Percentiles rank a stretch among this genome's conserved stretches.
Conservation (phyloP, 2,113 vertebrate genomes). For the Lethenteron reissneri region DNA sequence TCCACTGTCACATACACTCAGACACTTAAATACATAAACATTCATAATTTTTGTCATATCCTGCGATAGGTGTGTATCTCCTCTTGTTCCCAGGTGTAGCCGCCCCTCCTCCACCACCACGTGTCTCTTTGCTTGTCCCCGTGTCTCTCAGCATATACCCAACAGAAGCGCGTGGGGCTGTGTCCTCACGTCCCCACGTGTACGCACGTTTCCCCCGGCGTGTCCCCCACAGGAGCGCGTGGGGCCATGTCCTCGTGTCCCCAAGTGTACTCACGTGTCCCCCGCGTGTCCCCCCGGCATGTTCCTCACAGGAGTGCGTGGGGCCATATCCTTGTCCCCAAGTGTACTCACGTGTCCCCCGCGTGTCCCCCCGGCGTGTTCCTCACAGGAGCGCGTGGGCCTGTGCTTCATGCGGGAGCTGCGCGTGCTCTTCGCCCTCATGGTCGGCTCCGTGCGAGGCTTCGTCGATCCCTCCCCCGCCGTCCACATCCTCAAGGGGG, state of each 20-base stretch:
- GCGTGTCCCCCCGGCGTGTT: slow-evolving; percentile 5
- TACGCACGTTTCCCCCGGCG: too few relatives aligned
- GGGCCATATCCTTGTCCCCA: neutral
- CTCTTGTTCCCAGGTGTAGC: too few relatives aligned
- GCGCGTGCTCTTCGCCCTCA: slow-evolving; percentile 64
- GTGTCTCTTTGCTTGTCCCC: too few relatives aligned
- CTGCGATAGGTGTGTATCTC: too few relatives aligned
- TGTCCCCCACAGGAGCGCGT: neutral
- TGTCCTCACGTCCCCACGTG: too few relatives aligned
- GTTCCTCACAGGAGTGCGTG: neutral
- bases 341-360: neutral
- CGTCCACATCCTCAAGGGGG: slow-evolving; percentile 55
- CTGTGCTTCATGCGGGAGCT: slow-evolving; percentile 85
- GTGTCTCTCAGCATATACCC: too few relatives aligned
- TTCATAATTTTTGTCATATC: too few relatives aligned
- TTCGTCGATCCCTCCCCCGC: slow-evolving; percentile 76
- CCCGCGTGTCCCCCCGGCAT: slow-evolving; percentile 8
- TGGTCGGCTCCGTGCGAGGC: slow-evolving; percentile 65
- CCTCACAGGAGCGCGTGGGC: neutral
- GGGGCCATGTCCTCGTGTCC: neutral
- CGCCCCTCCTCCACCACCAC: too few relatives aligned
- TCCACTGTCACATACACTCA: too few relatives aligned
- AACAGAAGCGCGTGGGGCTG: too few relatives aligned
- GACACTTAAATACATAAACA: too few relatives aligned
- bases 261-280: neutral